Base-by-base conservation (phyloP, 2,113 vertebrate genomes). In the Neomonachus schauinslandi region DNA sequence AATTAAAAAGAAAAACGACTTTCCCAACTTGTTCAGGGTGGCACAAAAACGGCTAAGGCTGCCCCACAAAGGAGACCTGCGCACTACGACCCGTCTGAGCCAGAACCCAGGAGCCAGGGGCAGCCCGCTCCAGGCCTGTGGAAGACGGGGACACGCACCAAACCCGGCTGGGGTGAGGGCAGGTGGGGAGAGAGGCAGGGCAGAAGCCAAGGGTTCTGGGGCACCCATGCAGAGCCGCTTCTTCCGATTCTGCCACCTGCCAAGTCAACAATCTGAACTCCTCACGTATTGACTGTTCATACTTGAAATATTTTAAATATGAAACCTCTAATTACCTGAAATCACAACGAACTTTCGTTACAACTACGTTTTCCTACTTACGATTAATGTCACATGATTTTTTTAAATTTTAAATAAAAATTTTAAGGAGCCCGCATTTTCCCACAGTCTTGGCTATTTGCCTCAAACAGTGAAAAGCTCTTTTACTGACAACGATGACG, bases 131-230 rank as follows among this genome's bases (percentile, higher is more conserved):
- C 46, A 46, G 46, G 46, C 7, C 7, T 46, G 46, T 46, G 46
- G 1, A 12, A 26, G 11, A 6, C 0, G 5, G 61, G 61, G 63
- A 67, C 2, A 13, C 14, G 31, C 6, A 2, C 63, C 1, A 1
- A 15, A 33, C 31, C 28, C 2, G 13, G 28, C 63, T 10, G 24
- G 24, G 24, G 59, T 22, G 10, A 63, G 59, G 24, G 59, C 59
- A 7, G 14, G 28, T 7, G 63, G 5, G 31, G 31, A 33, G 63
- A 31, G 13, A 33, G 31, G 61, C 26, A 0, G 11, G 13, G 63
- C 28, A 15, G 61, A 28, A 65, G 63, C 63, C 63, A 0, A 31
- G 63, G 39, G 22, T 1, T 5, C n/a, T 4, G 72, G 72, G 72
- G 24, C 8, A 26, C 53, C 46, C 51, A 28, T 15, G 2, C 6